These are phyloP conservation scores for Drepanosiphum platanoidis DNA, from an alignment of 2,888 invertebrate genomes.

Conservation along the genomic window DNA sequence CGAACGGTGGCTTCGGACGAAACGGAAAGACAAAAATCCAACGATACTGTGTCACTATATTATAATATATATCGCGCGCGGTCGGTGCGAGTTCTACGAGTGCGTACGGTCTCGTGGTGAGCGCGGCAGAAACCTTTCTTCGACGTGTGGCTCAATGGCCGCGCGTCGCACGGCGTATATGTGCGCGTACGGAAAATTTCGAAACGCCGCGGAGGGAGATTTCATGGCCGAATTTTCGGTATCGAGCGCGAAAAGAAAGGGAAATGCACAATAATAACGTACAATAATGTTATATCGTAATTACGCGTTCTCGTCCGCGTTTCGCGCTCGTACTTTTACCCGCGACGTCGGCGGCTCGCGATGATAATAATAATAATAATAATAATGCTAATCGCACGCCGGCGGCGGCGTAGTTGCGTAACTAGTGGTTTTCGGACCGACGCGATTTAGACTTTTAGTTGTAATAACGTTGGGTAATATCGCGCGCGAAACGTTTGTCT, in stretches of 20 bases:
- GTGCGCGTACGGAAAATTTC: not conserved
- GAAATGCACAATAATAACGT: not conserved
- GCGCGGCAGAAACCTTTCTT: not conserved
- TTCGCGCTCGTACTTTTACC: not conserved
- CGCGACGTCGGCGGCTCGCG: not conserved
- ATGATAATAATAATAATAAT: not conserved
- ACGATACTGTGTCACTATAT: too few species aligned
- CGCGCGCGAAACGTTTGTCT: too few species aligned
- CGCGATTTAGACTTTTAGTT: too few species aligned
- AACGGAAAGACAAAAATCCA: not conserved
- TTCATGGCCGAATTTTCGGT: conserved; percentile 6
- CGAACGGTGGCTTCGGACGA: not conserved
- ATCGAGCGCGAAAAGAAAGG: not conserved
- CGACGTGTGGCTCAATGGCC: not conserved
- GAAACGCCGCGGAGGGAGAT: not conserved
- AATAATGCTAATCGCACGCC: not conserved
- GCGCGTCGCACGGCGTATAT: not conserved
- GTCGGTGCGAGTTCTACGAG: too few species aligned
- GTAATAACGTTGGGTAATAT: too few species aligned
- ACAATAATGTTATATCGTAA: too few species aligned
- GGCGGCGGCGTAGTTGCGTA: too few species aligned
- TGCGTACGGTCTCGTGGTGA: not conserved
- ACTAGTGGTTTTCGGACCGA: too few species aligned
- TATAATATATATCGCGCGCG: too few species aligned
- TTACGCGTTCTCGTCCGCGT: not conserved